Evolutionary conservation across 2,797 vertebrate genomes (phyloP), one percentile per base, ranked within the genome.

Genomic region (Heterohyrax brucei): DNA sequence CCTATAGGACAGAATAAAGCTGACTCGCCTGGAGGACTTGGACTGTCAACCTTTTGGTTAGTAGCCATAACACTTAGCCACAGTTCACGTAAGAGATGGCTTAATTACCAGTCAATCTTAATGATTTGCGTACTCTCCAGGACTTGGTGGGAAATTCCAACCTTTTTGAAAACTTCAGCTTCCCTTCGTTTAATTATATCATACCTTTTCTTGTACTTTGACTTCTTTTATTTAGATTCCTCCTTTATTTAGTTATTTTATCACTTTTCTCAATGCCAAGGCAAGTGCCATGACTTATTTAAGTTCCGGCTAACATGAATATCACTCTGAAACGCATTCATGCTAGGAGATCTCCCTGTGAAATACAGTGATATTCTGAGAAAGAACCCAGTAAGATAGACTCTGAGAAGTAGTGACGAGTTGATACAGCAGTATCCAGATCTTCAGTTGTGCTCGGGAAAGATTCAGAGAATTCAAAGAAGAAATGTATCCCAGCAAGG

Each of bases 381-480:
- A 92, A 90, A 84, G 95, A 81, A 86, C 4, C 0, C 75, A 82
- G 10, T 83, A 95, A 79, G n/a, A n/a, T 46, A 84, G 94, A 84
- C 1, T 18, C n/a, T 26, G 7, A 96, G 46, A 95, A 81, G 84
- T 18, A 95, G 82, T 91, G 44, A 26, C 28, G 68, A 56, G 33
- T 76, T 84, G n/a, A 18, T 82, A 66, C 0, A 80, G 10, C 16
- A 75, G n/a, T 77, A 48, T 76, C 59, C 13, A 88, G 66, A 59
- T 56, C 62, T 94, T 89, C 10, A 76, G 14, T 53, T 91, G 10
- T 89, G 24, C n/a, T 93, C 96, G 84, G 86, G 84, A 89, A 93
- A 73, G 12, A 77, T 44, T 83, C 21, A 56, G 72, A 87, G 14
- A 66, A 56, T 81, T 89, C 82, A 90, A 88, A 95, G 86, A 46